Evolutionary conservation across 1,140 invertebrate species (phyloP), one percentile per base, ranked within the genome.

Genomic region (Amphibalanus amphitrite): DNA sequence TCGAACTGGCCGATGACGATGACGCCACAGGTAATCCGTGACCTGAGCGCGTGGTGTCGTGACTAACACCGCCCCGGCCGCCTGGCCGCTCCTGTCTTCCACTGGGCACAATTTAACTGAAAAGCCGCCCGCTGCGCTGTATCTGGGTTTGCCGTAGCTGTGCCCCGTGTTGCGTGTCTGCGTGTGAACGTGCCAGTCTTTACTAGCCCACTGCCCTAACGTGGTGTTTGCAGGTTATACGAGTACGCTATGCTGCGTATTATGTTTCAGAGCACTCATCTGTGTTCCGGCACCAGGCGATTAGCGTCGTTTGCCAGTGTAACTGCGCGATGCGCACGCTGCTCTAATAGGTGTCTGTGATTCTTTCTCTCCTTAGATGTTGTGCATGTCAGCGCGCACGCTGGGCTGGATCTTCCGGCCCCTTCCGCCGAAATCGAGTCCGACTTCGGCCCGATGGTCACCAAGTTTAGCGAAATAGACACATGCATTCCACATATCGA

Each of bases 341-440:
- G 47, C 47, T 20, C 47, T 59, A 59, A 59, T 59, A 59, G 47
- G 47, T 59, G 47, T 20, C 47, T 59, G 47, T 59, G 33, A 38
- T 59, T 59, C 3, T 59, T 20, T 59, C 47, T 59, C 47, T 59
- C 47, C 47, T 59, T 59, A 59, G 47, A 59, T 59, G 47, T 59
- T 59, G 47, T 59, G 47, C 47, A 59, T 59, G 47, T 20, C 47
- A 59, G 47, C 47, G 47, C 20, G 47, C 47, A 59, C 47, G 47
- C 47, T 20, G 47, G 47, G 47, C 47, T 20, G 47, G 47, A 59
- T 20, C 10, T 59, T 8, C 47, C 47, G 23, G 65, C 65, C 8
- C 65, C 65, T 26, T 67, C 65, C 10, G 65, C 65, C 65, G 65
- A 67, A 26, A 26, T 67, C 17, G 65, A 67, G 65, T 67, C 65